Percentiles rank a stretch among this genome's conserved stretches.
phyloP scores from a whole-genome alignment of 2,888 invertebrate genomes.

The Machimus rusticus region DNA sequence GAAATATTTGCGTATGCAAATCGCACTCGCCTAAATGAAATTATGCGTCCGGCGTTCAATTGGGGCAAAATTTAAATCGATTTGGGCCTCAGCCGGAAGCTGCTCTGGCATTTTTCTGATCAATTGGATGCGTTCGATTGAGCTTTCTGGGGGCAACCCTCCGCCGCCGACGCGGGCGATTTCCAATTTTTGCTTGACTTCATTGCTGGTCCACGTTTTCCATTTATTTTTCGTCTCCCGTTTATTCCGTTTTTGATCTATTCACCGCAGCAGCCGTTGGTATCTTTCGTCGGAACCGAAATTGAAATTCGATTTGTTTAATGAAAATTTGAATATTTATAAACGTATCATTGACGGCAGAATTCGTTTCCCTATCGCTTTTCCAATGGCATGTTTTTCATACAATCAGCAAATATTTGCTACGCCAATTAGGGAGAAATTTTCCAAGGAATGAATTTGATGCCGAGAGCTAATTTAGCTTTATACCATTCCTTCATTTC shows the following conservation, averaged over 20 bases:
- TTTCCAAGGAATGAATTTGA: background rate
- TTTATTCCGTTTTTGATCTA: background rate
- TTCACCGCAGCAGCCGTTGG: background rate
- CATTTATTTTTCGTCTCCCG: conserved; percentile 1
- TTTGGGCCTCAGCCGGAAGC: background rate
- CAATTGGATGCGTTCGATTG: conserved; percentile 36
- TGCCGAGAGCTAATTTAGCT: background rate
- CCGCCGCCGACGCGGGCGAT: background rate
- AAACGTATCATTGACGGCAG: conserved; percentile 46
- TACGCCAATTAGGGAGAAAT: background rate
- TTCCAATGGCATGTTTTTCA: conserved; percentile 23
- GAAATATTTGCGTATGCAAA: conserved; percentile 39
- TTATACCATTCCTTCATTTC: background rate
- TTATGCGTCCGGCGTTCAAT: conserved; percentile 27
- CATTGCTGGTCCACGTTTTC: conserved; percentile 16
- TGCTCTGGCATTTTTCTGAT: conserved; percentile 4
- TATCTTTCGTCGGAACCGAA: background rate
- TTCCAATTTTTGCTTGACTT: conserved; percentile 37
- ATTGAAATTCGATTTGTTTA: conserved; percentile 48
- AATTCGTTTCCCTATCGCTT: conserved; percentile 26
- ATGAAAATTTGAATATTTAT: conserved; percentile 50
- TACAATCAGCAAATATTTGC: conserved; percentile 34
- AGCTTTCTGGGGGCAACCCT: background rate
- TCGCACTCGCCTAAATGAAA: conserved; percentile 22
- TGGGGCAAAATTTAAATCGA: conserved; percentile 26